A percentile compares a stretch with the other conserved stretches of the same genome.
phyloP scores from a whole-genome alignment of 2,113 vertebrate genomes.

The Daboia siamensis region DNA sequence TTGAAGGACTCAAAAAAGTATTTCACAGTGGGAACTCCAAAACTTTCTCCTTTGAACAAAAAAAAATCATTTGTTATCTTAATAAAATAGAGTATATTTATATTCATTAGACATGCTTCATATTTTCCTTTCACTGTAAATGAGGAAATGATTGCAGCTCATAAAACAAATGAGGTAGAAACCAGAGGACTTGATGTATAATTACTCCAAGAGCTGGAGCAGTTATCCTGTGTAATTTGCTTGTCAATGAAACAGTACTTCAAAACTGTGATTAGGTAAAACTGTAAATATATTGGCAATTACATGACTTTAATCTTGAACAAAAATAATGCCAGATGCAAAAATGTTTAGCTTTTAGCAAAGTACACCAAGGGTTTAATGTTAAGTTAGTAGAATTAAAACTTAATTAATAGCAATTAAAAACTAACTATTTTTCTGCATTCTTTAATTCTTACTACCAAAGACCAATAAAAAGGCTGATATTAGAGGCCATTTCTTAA shows the following conservation, averaged over 20 bases:
- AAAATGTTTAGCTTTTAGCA: background rate
- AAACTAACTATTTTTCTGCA: background rate
- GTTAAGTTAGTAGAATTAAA: background rate
- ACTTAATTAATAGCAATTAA: background rate
- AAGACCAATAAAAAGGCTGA: background rate
- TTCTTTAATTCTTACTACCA: background rate
- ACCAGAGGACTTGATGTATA: background rate
- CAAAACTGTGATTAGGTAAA: background rate
- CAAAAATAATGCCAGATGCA: background rate
- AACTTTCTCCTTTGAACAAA: background rate
- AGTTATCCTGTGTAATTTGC: background rate
- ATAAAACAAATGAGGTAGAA: background rate
- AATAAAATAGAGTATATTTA: background rate
- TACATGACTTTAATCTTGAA: background rate
- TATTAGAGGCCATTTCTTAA: background rate
- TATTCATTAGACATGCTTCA: background rate
- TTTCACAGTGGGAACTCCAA: background rate
- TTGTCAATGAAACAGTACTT: background rate
- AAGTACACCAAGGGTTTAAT: background rate
- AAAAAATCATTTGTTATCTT: background rate
- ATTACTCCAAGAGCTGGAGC: background rate
- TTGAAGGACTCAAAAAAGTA: background rate
- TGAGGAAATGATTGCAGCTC: background rate
- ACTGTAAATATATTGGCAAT: background rate
- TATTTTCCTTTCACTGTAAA: background rate